These are phyloP conservation scores for Ochropleura plecta DNA, from an alignment of 2,888 invertebrate species.

Conservation along the genomic window DNA sequence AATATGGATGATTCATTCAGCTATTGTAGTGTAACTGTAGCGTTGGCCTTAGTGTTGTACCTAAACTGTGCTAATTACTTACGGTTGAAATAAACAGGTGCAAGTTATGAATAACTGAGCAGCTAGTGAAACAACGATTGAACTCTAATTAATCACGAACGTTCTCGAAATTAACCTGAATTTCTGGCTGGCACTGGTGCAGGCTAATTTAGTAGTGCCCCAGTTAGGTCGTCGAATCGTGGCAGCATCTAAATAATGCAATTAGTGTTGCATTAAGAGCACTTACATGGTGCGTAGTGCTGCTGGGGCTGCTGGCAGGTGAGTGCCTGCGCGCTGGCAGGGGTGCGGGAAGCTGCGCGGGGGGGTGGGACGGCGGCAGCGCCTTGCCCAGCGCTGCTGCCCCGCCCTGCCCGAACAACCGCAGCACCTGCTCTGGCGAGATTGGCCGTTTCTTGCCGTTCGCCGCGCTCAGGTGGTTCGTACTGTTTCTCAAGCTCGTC, in stretches of 20 bases:
- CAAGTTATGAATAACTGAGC: constrained; percentile 46
- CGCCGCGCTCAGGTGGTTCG: constrained; percentile 90
- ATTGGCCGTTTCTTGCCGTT: constrained; percentile 94
- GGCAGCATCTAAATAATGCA: constrained; percentile 43
- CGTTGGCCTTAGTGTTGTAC: background rate
- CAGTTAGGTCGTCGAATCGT: constrained; percentile 13
- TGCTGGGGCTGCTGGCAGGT: constrained; percentile 94
- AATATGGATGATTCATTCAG: constrained; percentile 19
- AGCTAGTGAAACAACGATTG: constrained; percentile 36
- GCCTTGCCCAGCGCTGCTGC: constrained; percentile 88
- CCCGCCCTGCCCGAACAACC: constrained; percentile 91
- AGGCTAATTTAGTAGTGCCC: constrained; percentile 41
- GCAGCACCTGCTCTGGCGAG: constrained; percentile 95
- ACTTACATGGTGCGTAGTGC: constrained; percentile 93
- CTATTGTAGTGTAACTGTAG: constrained; percentile 2
- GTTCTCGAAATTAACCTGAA: constrained; percentile 47
- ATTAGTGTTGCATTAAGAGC: constrained; percentile 40
- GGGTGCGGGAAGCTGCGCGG: constrained; percentile 87
- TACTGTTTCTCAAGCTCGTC: constrained; percentile 85
- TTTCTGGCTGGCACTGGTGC: constrained; percentile 14
- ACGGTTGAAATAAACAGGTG: constrained; percentile 23
- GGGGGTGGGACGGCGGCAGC: constrained; percentile 85
- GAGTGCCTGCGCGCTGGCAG: constrained; percentile 90
- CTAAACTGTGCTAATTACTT: constrained; percentile 19
- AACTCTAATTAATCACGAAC: constrained; percentile 44